phyloP scores from a whole-genome alignment of 1,140 invertebrate genomes.

The Neodiprion virginianus region DNA sequence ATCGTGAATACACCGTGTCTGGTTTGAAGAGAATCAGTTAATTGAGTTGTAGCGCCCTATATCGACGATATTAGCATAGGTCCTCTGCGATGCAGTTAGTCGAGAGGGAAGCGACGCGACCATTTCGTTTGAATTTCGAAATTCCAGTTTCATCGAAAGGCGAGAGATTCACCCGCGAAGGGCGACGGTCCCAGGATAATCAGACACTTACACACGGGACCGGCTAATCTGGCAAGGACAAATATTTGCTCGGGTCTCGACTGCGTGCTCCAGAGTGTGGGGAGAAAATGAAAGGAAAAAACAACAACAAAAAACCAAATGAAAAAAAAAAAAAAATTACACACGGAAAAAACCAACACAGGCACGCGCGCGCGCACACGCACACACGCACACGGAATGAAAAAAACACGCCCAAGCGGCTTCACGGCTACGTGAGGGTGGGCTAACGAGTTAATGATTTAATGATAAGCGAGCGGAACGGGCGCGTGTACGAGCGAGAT shows the following conservation, averaged over 20 bases:
- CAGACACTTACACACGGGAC: constrained; percentile 9
- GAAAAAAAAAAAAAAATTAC: background rate
- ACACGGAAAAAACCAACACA: constrained; percentile 19
- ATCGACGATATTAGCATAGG: background rate
- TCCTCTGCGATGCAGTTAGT: background rate
- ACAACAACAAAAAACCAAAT: background rate
- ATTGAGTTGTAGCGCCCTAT: constrained; percentile 11
- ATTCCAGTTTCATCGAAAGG: background rate
- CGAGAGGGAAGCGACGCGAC: background rate
- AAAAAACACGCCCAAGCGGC: background rate
- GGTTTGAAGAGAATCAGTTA: constrained; percentile 11
- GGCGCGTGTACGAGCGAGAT: constrained; percentile 11
- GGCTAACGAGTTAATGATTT: constrained; percentile 43
- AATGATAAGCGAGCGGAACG: constrained; percentile 33
- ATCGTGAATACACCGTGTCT: background rate
- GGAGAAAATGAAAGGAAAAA: constrained; percentile 2
- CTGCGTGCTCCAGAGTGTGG: background rate
- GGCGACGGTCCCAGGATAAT: background rate
- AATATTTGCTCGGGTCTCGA: constrained; percentile 11
- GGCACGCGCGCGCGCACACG: background rate
- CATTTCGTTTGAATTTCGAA: background rate
- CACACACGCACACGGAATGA: background rate
- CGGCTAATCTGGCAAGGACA: constrained; percentile 12
- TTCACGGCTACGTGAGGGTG: constrained; percentile 7
- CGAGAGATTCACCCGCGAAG: background rate